Evolutionary conservation across 2,888 invertebrate species (phyloP), one percentile per base, ranked within the genome.

Genomic region (Pycnomerus fuliginosus): DNA sequence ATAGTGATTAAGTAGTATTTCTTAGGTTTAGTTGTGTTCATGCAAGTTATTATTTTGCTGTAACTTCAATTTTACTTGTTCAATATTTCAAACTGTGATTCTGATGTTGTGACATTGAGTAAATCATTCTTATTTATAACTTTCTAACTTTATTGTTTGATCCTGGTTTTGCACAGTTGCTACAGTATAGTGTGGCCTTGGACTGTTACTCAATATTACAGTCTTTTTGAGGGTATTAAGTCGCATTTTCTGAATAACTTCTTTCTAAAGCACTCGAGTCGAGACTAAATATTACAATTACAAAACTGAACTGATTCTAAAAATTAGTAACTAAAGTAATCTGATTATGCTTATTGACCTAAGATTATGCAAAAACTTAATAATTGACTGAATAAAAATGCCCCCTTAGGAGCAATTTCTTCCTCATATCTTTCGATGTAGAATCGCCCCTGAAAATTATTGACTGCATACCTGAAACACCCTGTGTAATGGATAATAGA

Each of bases 51-150:
- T 34, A 15, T 23, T 15, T 22, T 12, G 16, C n/a, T 13, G n/a
- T 17, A 16, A 32, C 16, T 17, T 12, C 11, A 17, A 32, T n/a
- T 17, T 13, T 24, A 24, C 22, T 14, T n/a, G 10, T 14, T 23
- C 23, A 56, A 60, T 56, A 59, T 58, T 55, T 60, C 58, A 44
- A 57, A 58, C 60, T 61, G 60, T 61, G 60, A 61, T 61, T 54
- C 48, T 52, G 50, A 58, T 48, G 56, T 55, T 57, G 52, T 58
- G 53, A 58, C 29, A 30, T 40, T 8, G 20, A 20, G 8, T 34
- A 28, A 28, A 29, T 40, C 36, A 44, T 54, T 47, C 40, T 8
- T 41, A 47, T 56, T 52, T 52, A 49, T 50, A 54, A 54, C 10
- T 32, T 16, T 14, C 4, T 16, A 11, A 32, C 10, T 27, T 5